Evolutionary conservation across 2,888 invertebrate genomes (phyloP), one percentile per base, ranked within the genome.

Genomic region (Cataglyphis albicans): DNA sequence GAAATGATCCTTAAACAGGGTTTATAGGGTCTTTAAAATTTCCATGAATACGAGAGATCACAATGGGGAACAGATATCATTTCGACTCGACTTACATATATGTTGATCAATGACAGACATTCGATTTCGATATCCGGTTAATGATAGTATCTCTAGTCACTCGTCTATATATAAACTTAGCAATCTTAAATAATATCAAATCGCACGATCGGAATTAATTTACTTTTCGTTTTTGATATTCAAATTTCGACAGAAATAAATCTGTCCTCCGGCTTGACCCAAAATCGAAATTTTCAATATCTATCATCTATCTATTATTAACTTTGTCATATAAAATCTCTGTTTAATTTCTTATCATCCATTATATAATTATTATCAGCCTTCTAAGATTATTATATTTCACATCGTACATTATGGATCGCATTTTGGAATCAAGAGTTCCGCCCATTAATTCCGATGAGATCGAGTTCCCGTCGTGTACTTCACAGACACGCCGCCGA

Each of bases 1-100:
- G 82, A 81, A 89, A 86, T 83, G 87, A 88, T 89, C 88, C 86
- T 89, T 86, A 87, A 88, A 83, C 87, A 81, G 65, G 72, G 84
- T 89, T 86, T 87, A 88, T 59, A 84, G 84, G 83, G 68, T 83
- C 85, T 86, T 89, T 83, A 80, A 86, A 82, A 86, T 85, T 84
- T 88, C 86, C 80, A 85, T 75, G 86, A 84, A 87, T 82, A 85
- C 83, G 63, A 41, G 35, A 67, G 82, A 55, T 59, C 32, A 75
- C 74, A 76, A 83, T 81, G 73, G 63, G 52, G 57, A 35, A 32
- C 25, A 29, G 64, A 38, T 18, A 35, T 44, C 44, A 61, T 55
- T 75, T 63, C 32, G 61, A 32, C 32, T 67, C 78, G 44, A 59
- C 44, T 78, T 67, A 3, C 25, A 67, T 6, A 44, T n/a, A n/a